phyloP scores from a whole-genome alignment of 2,888 invertebrate species.

The Acrobasis suavella region DNA sequence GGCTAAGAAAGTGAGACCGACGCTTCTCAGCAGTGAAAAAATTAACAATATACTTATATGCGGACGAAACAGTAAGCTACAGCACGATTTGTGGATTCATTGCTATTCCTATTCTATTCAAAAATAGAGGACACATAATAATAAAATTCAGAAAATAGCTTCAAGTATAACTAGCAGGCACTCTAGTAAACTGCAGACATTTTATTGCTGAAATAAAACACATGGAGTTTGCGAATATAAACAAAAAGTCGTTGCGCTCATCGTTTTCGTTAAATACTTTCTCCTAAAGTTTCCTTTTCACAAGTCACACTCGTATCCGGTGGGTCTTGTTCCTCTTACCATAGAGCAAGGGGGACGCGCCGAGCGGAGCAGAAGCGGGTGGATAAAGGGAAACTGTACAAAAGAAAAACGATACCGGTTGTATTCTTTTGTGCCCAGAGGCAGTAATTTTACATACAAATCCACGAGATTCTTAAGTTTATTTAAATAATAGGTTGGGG shows the following conservation, averaged over 20 bases:
- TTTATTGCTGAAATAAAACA: constrained; percentile 1
- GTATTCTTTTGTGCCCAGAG: constrained; percentile 13
- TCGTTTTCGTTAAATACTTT: constrained; percentile 24
- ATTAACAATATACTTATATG: too few relatives aligned
- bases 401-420: constrained; percentile 37
- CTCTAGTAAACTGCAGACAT: neutral
- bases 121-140: neutral
- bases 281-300: constrained; percentile 23
- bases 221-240: constrained; percentile 1
- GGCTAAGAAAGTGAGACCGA: too few relatives aligned
- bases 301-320: constrained; percentile 30
- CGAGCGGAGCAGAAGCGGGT: constrained; percentile 41
- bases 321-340: constrained; percentile 31
- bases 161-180: neutral
- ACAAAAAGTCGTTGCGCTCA: neutral
- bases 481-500: too few relatives aligned
- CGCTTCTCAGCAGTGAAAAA: too few relatives aligned
- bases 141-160: neutral
- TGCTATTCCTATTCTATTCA: too few relatives aligned
- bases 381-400: constrained; percentile 43
- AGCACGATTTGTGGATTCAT: neutral
- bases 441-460: constrained; percentile 1
- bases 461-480: neutral
- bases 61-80: too few relatives aligned
- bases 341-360: constrained; percentile 31